Evolutionary conservation across 2,888 invertebrate genomes (phyloP).

Genomic region (Platerodrilus igneus): DNA sequence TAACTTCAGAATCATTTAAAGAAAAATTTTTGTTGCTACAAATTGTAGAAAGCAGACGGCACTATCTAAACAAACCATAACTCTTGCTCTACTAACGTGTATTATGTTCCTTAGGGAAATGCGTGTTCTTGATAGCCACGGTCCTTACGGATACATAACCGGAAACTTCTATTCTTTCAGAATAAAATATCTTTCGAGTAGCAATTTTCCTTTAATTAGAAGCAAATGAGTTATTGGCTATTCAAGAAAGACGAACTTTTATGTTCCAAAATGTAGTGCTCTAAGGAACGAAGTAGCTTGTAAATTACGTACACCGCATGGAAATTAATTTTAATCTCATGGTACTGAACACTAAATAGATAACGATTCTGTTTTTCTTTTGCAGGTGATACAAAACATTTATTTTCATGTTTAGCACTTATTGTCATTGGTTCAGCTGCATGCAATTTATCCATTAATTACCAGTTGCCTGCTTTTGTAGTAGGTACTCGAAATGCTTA

Average conservation of each 20-base stretch:
- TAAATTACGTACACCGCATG: too few relatives aligned
- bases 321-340: slow-evolving; percentile 15
- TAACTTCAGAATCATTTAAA: slow-evolving; percentile 25
- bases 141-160: slow-evolving; percentile 18
- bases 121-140: slow-evolving; percentile 27
- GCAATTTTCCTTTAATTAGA: too few relatives aligned
- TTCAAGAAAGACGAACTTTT: too few relatives aligned
- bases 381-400: slow-evolving; percentile 22
- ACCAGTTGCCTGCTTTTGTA: slow-evolving; percentile 19
- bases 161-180: slow-evolving; percentile 14
- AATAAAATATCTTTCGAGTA: too few relatives aligned
- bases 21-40: slow-evolving; percentile 36
- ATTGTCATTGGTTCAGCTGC: slow-evolving; percentile 30
- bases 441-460: slow-evolving; percentile 33
- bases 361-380: slow-evolving; percentile 28
- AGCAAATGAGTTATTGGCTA: too few relatives aligned
- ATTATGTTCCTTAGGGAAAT: slow-evolving; percentile 29
- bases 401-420: slow-evolving; percentile 33
- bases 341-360: slow-evolving; percentile 9
- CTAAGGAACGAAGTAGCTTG: too few relatives aligned
- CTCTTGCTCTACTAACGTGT: slow-evolving; percentile 32
- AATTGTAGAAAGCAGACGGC: slow-evolving; percentile 38
- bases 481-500: too few relatives aligned
- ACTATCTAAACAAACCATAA: slow-evolving; percentile 41
- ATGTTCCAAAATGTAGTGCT: too few relatives aligned